Base-by-base conservation (phyloP, 1,140 invertebrate genomes). In the Brachionus plicatilis region DNA sequence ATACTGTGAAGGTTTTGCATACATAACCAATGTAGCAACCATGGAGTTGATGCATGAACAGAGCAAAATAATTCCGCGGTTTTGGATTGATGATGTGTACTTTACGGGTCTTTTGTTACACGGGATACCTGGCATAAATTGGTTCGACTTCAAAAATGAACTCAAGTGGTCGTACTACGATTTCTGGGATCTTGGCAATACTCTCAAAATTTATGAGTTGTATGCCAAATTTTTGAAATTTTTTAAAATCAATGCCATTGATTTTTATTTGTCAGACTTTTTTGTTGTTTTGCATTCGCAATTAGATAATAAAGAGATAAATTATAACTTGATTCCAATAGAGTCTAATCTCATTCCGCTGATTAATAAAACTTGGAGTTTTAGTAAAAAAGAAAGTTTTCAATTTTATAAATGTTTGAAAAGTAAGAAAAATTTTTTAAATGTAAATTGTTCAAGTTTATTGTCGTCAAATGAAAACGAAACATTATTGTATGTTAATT, bases 51-150 rank as follows among this genome's bases (percentile, higher is more conserved):
- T 91, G 60, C 89, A 89, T 65, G 84, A 85, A 11, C 86, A 85
- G 14, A 87, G 88, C 12, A 84, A 86, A 43, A 78, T 85, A 6
- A 87, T 86, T 1, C 88, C 87, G 3, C 89, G 88, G 56, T 89
- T 90, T 83, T 90, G 89, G 88, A 87, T 90, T 60, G 90, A 90
- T 83, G 90, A 90, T 85, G 88, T 88, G 60, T 90, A 89, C 76
- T 85, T 90, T 11, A 90, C 89, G 1, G 90, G 90, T 9, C 65
- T 89, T n/a, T 82, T 90, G 17, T 20, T 82, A 6, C 43, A 83
- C 20, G 82, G 43, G 6, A n/a, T 47, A 20, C 37, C 66, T 27
- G 53, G 41, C 7, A 45, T 82, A 11, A 68, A 60, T 12, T 82
- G 79, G 79, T 68, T 27, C 24, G 20, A 68, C 9, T 82, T 82